Conservation (phyloP, 2,797 vertebrate species). For the Clarias platycephalus region DNA sequence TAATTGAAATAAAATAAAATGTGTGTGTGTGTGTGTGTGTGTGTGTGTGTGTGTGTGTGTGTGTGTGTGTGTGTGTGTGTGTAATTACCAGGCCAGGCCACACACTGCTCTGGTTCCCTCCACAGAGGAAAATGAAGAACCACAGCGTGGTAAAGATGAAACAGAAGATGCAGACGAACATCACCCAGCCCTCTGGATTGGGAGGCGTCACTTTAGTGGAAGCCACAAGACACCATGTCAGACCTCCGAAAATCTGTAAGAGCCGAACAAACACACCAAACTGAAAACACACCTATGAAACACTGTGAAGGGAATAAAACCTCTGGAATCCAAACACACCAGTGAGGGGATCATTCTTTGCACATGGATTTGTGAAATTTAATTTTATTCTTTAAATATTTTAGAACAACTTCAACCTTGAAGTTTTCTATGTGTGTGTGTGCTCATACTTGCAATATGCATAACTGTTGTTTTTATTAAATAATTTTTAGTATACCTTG, state of each 20-base stretch:
- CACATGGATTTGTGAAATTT: no score
- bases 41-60: conserved; percentile 7
- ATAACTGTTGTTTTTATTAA: no score
- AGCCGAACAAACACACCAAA: not conserved
- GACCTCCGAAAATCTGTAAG: conserved; percentile 52
- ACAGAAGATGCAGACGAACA: conserved; percentile 90
- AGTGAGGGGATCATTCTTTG: no score
- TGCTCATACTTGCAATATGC: no score
- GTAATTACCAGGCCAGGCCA: conserved; percentile 72
- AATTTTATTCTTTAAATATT: no score
- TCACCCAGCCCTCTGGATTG: conserved; percentile 84
- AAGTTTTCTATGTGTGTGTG: no score
- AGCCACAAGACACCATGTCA: conserved; percentile 53
- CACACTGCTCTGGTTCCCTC: conserved; percentile 63
- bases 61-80: conserved; percentile 9
- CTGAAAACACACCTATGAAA: not conserved
- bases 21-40: not conserved
- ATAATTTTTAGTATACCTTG: no score
- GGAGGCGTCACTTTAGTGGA: conserved; percentile 56
- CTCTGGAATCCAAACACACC: no score
- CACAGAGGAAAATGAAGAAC: conserved; percentile 70
- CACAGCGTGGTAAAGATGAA: conserved; percentile 81
- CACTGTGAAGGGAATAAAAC: no score
- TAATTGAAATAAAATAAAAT: not conserved
- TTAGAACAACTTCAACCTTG: not conserved